Base-by-base conservation (phyloP, 2,113 vertebrate species). In the Carlito syrichta region DNA sequence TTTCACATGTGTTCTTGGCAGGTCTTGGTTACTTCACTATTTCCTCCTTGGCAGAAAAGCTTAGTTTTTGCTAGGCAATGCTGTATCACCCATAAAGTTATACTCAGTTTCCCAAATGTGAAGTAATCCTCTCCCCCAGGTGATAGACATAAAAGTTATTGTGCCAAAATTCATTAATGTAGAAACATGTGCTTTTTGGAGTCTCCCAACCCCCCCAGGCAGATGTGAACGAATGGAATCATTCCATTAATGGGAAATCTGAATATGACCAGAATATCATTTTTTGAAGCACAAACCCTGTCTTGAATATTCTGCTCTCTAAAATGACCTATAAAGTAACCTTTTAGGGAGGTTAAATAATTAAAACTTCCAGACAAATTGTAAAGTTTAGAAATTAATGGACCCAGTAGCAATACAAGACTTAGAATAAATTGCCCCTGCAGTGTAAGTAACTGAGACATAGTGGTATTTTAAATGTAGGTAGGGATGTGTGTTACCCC, bases 151-250 rank as follows among this genome's bases (percentile, higher is more conserved):
- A 97, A 97, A 97, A 85, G 89, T 97, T 94, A 97, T 17, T 95
- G 90, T 86, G 97, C 96, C 98, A 98, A 85, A 98, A 98, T 97
- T 98, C 91, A 84, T 97, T 98, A 98, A 86, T 89, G 82, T 71
- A 85, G 91, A 96, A 96, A 91, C 86, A 69, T 25, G 0, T 95
- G 87, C 90, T 96, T 92, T 96, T 87, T 43, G 35, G 58, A 91
- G 86, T 27, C 48, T 35, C 25, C 30, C 1, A 3, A 5, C 68
- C 20, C 12, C 62, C 40, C 71, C 45, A 95, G 98, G 74, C 97
- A 97, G 95, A 97, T 98, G 94, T 96, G 96, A 97, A 86, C 89
- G 91, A 89, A 95, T 95, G 83, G 95, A 97, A 86, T 96, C 54
- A 35, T 96, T 96, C 82, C 83, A 58, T 69, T 90, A 83, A 32